Percentiles rank a stretch among this genome's conserved stretches.
These are phyloP conservation scores for Chiroxiphia lanceolata DNA, from an alignment of 2,797 vertebrate genomes.

Conservation along the genomic window DNA sequence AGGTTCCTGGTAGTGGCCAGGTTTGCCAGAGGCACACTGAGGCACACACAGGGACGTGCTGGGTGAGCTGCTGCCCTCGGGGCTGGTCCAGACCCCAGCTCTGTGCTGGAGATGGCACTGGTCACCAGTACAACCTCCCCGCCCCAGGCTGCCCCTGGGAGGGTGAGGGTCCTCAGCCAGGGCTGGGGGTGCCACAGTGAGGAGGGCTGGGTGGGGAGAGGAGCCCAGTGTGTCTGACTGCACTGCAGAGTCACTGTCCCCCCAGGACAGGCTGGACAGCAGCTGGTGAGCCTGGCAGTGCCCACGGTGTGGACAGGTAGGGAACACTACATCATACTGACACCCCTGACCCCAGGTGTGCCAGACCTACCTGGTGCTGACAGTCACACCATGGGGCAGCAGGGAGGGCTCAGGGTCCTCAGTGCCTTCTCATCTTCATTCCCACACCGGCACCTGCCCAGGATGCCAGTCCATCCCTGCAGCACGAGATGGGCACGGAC, in stretches of 20 bases:
- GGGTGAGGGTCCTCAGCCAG: neutral
- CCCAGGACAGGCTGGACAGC: neutral
- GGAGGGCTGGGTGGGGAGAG: neutral
- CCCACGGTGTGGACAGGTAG: neutral
- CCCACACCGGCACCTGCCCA: neutral
- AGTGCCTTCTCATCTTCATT: neutral
- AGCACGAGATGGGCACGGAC: fast-evolving
- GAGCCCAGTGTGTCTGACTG: neutral
- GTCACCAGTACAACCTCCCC: fast-evolving
- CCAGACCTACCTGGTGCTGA: neutral
- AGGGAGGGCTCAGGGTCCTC: neutral
- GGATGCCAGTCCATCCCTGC: neutral
- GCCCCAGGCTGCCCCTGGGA: neutral
- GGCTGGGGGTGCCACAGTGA: neutral
- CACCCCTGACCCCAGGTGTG: neutral
- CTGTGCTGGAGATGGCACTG: neutral
- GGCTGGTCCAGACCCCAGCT: neutral
- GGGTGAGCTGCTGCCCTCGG: neutral
- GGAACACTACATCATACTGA: neutral
- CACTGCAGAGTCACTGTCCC: fast-evolving
- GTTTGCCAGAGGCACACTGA: neutral
- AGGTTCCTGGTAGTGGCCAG: fast-evolving
- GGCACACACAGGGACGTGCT: neutral
- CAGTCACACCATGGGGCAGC: fast-evolving
- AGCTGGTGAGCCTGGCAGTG: neutral